These are phyloP conservation scores for Amorpha juglandis DNA, from an alignment of 2,888 invertebrate species.

Conservation along the genomic window DNA sequence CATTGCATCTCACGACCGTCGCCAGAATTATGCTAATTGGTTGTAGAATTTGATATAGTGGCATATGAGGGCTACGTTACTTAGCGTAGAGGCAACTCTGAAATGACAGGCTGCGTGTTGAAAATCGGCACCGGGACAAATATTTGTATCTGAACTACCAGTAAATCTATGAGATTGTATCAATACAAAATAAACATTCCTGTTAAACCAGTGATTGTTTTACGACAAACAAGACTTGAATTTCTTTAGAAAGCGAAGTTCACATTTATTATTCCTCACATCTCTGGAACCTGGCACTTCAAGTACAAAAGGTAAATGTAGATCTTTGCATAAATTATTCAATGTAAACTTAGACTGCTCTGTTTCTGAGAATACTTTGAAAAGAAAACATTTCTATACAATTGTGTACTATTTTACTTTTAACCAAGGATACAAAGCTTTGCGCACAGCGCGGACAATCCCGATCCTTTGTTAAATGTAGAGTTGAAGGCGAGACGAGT, in stretches of 20 bases:
- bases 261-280: conserved; percentile 3
- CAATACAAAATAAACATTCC: neutral
- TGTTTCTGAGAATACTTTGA: conserved; percentile 1
- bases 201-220: neutral
- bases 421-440: neutral
- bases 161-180: too few relatives aligned
- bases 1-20: too few relatives aligned
- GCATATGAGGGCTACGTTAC: too few relatives aligned
- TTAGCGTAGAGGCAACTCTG: too few relatives aligned
- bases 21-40: too few relatives aligned
- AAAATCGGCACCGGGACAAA: too few relatives aligned
- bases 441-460: neutral
- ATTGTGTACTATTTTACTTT: neutral
- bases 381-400: conserved; percentile 7
- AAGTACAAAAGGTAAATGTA: neutral
- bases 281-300: neutral
- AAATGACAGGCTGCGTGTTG: too few relatives aligned
- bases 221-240: neutral
- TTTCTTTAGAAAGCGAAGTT: neutral
- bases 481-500: neutral
- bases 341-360: conserved; percentile 1
- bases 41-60: too few relatives aligned
- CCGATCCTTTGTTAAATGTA: too few relatives aligned
- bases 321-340: conserved; percentile 10
- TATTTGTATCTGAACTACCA: too few relatives aligned